Evolutionary conservation across 1,140 invertebrate species (phyloP), one percentile per base, ranked within the genome.

Genomic region (Euwallacea similis): DNA sequence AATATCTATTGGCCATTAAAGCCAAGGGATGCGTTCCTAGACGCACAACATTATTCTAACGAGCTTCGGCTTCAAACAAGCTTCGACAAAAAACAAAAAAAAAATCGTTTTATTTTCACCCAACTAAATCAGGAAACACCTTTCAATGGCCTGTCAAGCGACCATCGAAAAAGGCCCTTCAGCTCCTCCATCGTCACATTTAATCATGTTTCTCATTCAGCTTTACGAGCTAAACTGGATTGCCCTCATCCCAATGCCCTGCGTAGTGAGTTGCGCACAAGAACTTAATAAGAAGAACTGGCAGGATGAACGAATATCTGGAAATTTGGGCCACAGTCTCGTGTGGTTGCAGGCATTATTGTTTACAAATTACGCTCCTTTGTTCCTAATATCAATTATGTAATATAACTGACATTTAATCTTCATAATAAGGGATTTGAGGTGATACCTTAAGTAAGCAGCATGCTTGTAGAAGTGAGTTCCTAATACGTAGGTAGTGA

Each of bases 141-240:
- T 50, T 47, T 50, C 13, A 50, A 50, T 13, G 46, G 2, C 9
- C 46, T 50, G 13, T 11, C 9, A 50, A 50, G 13, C 9, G 46
- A 11, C 46, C 9, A 50, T 50, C 46, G 46, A 50, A 50, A 50
- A 50, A 13, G 46, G 21, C 21, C 46, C 13, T 2, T 50, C 46
- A 50, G 13, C 46, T 50, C 46, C 46, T 50, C 13, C 46, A 50
- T 50, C 13, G 46, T 13, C 46, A 50, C 46, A 11, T 13, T 10
- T 50, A 50, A 50, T 50, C 46, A 13, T 50, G 46, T 50, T 50
- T 50, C 46, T 10, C 46, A 50, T 50, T 50, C 46, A 11, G 9
- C 13, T 11, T 50, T 50, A 50, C 46, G 13, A 11, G 9, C 46
- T 50, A 50, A 50, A 11, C 46, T 50, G 46, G 46, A 50, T 50